Percentiles rank a stretch among this genome's conserved stretches.
Conservation (phyloP, 2,113 vertebrate species). For the Osmerus eperlanus region DNA sequence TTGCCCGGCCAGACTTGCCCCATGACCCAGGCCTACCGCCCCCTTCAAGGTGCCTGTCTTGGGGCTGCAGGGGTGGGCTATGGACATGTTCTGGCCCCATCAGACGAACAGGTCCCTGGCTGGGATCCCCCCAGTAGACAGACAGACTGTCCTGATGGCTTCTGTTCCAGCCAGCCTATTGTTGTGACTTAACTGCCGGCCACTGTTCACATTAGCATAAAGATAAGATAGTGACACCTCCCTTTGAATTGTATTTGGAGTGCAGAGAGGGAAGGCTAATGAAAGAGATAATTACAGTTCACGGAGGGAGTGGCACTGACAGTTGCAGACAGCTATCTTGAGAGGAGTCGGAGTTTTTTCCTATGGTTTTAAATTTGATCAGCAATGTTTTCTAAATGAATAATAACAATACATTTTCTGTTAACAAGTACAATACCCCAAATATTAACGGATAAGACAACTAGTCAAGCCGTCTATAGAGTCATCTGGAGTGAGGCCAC, state of each 20-base stretch:
- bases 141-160: conserved; percentile 59
- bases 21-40: conserved; percentile 39
- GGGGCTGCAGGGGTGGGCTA: conserved; percentile 38
- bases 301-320: conserved; percentile 67
- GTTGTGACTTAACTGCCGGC: conserved; percentile 65
- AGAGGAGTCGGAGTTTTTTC: too few species aligned
- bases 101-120: conserved; percentile 57
- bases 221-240: conserved; percentile 75
- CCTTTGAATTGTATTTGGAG: conserved; percentile 69
- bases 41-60: conserved; percentile 31
- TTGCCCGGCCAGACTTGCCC: conserved; percentile 35
- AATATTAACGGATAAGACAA: neutral
- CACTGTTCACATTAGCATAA: conserved; percentile 71
- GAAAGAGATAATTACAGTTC: conserved; percentile 73
- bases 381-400: too few species aligned
- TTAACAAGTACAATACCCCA: neutral
- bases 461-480: too few species aligned
- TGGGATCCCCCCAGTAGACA: conserved; percentile 48
- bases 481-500: too few species aligned
- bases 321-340: conserved; percentile 18
- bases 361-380: too few species aligned
- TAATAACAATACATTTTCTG: too few species aligned
- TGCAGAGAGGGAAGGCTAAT: conserved; percentile 65
- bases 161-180: conserved; percentile 49
- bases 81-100: conserved; percentile 59